phyloP scores from a whole-genome alignment of 2,113 vertebrate species.

The Artemisiospiza belli region DNA sequence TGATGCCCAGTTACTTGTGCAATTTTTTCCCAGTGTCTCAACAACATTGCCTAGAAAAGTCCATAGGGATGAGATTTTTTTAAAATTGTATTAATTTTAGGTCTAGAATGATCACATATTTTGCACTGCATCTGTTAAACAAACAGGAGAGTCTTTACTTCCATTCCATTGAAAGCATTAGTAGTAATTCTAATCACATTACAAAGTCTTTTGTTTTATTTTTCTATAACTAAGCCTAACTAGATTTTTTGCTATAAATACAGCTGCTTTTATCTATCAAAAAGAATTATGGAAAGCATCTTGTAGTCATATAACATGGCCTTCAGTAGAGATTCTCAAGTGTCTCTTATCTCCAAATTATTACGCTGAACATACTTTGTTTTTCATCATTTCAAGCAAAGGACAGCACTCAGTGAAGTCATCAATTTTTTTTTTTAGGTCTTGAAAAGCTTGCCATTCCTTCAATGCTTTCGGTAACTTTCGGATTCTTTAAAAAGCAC shows the following conservation, averaged over 20 bases:
- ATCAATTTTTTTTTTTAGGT: slow-evolving; percentile 83
- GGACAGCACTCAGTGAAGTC: slow-evolving; percentile 85
- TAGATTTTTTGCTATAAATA: background rate
- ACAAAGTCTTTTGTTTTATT: background rate
- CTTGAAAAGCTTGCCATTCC: slow-evolving; percentile 83
- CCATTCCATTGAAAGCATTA: background rate
- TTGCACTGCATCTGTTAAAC: background rate
- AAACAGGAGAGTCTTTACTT: background rate
- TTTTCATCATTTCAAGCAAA: slow-evolving; percentile 85
- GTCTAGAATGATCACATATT: background rate
- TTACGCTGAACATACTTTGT: slow-evolving; percentile 73
- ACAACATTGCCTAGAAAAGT: slow-evolving; percentile 79
- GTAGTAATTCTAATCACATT: background rate
- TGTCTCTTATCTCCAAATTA: background rate
- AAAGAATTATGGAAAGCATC: background rate
- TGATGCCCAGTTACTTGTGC: slow-evolving; percentile 74
- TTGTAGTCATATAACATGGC: background rate
- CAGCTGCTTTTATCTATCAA: background rate
- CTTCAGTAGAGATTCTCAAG: background rate
- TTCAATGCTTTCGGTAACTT: slow-evolving; percentile 84
- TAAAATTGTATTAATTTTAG: background rate
- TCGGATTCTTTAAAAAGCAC: slow-evolving; percentile 70
- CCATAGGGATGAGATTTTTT: background rate
- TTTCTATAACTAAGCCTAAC: background rate
- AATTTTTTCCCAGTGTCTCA: slow-evolving; percentile 83